Evolutionary conservation across 2,797 vertebrate genomes (phyloP).

Genomic region (Spondyliosoma cantharus): DNA sequence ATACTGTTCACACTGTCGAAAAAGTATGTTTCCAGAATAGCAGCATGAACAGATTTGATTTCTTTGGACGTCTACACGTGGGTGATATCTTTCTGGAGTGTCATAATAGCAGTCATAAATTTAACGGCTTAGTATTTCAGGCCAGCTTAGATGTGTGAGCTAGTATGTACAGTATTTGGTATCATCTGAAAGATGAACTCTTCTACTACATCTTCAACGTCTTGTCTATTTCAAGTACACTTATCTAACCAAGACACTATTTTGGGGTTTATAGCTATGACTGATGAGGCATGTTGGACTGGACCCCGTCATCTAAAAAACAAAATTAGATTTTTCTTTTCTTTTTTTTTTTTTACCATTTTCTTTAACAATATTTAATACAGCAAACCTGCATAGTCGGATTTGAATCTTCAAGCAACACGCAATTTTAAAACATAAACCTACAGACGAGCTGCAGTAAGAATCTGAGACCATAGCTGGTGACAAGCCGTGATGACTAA

Average conservation of each 20-base stretch:
- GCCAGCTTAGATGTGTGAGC: constrained; percentile 45
- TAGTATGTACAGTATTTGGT: constrained; percentile 72
- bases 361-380: not conserved
- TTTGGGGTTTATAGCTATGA: constrained; percentile 26
- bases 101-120: constrained; percentile 64
- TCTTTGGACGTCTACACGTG: constrained; percentile 17
- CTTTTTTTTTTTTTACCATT: too few species aligned
- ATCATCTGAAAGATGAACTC: constrained; percentile 71
- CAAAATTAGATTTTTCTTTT: constrained; percentile 1
- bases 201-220: constrained; percentile 61
- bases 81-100: constrained; percentile 56
- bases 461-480: constrained; percentile 49
- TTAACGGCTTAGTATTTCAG: constrained; percentile 49
- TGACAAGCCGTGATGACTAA: constrained; percentile 24
- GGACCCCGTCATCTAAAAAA: not conserved
- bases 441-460: constrained; percentile 19
- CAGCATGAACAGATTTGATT: not conserved
- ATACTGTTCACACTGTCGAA: not conserved
- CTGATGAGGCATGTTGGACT: not conserved
- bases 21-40: not conserved
- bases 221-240: constrained; percentile 67
- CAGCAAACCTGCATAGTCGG: constrained; percentile 23
- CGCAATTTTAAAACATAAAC: constrained; percentile 48
- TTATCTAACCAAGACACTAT: constrained; percentile 56
- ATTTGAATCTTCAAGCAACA: constrained; percentile 36